Percentiles rank a stretch among this genome's conserved stretches.
Conservation (phyloP, 2,113 vertebrate genomes). For the Sphyrna mokarran region DNA sequence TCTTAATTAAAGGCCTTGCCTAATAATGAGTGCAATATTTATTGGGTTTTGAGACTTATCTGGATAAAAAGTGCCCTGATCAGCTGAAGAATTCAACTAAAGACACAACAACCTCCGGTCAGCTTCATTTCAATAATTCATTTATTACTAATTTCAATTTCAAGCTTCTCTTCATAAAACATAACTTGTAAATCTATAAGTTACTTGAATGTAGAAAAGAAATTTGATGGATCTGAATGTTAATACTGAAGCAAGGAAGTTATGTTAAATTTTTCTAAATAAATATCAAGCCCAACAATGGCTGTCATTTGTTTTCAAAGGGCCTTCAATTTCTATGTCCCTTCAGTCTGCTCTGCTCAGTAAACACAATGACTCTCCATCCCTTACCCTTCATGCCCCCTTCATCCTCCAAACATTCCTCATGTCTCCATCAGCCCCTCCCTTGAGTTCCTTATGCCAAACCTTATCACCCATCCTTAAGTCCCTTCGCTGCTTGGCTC, state of each 20-base stretch:
- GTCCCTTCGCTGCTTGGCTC: too few species aligned
- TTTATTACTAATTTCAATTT: background rate
- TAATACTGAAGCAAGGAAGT: background rate
- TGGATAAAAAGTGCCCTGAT: background rate
- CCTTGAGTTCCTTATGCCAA: too few species aligned
- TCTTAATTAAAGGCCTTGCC: slow-evolving; percentile 43
- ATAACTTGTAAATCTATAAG: background rate
- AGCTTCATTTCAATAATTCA: background rate
- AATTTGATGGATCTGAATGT: background rate
- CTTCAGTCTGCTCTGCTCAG: too few species aligned
- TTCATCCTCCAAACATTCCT: too few species aligned
- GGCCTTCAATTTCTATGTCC: too few species aligned
- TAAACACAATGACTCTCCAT: too few species aligned
- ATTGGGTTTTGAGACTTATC: background rate
- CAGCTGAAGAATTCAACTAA: background rate
- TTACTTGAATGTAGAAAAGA: background rate
- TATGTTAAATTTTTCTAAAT: background rate
- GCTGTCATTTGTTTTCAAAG: too few species aligned
- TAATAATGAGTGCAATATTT: background rate
- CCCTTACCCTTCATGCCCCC: too few species aligned
- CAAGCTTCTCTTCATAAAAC: background rate
- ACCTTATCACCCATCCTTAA: too few species aligned
- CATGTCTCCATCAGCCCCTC: too few species aligned
- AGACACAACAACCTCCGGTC: background rate
- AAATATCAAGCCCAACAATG: background rate